Evolutionary conservation across 2,888 invertebrate genomes (phyloP).

Genomic region (Harmothoe impar): DNA sequence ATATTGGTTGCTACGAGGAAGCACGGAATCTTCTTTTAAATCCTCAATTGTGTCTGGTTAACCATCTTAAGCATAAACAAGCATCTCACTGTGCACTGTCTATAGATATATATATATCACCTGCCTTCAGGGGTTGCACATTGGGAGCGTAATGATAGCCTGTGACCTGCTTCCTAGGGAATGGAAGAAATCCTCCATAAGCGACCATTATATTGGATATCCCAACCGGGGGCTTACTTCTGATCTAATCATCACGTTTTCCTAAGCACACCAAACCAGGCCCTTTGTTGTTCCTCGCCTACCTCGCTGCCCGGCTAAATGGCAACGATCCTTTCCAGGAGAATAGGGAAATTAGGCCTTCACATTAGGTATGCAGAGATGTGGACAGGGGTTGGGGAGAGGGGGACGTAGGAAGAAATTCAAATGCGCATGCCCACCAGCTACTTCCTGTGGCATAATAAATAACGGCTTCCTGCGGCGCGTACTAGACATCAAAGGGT

Average conservation of each 20-base stretch:
- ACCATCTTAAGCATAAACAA: too few species aligned
- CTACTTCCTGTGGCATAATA: not conserved
- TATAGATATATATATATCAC: too few species aligned
- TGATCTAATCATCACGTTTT: slow-evolving; percentile 3
- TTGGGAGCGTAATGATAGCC: not conserved
- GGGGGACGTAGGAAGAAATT: not conserved
- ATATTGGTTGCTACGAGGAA: too few species aligned
- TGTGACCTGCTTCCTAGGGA: not conserved
- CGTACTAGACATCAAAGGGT: not conserved
- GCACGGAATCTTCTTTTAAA: too few species aligned
- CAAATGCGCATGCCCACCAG: not conserved
- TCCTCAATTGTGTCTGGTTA: too few species aligned
- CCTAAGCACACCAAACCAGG: not conserved
- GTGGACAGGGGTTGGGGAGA: not conserved
- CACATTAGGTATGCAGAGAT: slow-evolving; percentile 28
- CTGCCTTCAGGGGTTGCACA: too few species aligned
- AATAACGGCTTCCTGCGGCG: not conserved
- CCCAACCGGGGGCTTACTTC: not conserved
- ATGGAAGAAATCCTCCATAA: not conserved
- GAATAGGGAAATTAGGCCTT: slow-evolving; percentile 45
- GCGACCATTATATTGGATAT: not conserved
- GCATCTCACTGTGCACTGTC: too few species aligned
- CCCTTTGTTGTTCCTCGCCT: not conserved
- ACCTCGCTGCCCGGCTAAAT: slow-evolving; percentile 5
- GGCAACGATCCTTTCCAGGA: not conserved